Base-by-base conservation (phyloP, 2,888 invertebrate species). In the Stenolophus ochropezus region DNA sequence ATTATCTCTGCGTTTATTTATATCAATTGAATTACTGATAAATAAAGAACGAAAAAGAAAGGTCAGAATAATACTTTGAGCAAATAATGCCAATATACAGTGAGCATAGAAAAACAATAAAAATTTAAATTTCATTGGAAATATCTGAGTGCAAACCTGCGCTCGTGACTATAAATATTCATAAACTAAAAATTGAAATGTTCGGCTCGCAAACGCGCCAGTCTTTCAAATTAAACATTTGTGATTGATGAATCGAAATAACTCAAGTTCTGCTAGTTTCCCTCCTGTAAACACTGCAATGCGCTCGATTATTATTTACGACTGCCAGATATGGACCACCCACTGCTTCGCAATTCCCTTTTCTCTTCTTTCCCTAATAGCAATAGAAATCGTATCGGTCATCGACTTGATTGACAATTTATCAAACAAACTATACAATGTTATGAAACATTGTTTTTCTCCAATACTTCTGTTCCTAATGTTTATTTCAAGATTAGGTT, bases 221-320 rank as follows among this genome's bases (percentile, higher is more conserved):
- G 20, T 77, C 77, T 61, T 77, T 77, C 61, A 77, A 77, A 77
- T 77, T 77, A 77, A 77, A 61, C 65, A 77, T 77, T 76, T 65
- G 49, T 77, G 77, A 77, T 77, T 65, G 77, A 77, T 77, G 77
- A 77, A 61, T 61, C 56, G 33, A 25, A 77, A 77, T 77, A 77
- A 61, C 49, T 77, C 77, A 77, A 77, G 61, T 77, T 65, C 23
- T 33, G 51, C 42, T 76, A 53, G 76, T 76, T 76, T 58, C 42
- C 73, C 51, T 49, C 25, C 47, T 73, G 73, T 73, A 73, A 73
- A 73, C 73, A 73, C 14, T 73, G 65, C 65, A 27, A 27, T 69
- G 65, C 65, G 33, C 33, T 69, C 65, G 33, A 69, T 69, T 69
- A 69, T 33, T 69, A 69, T 69, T 69, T 69, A 69, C 65, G 65